Base-by-base conservation (phyloP, 1,140 invertebrate species). In the Daktulosphaira vitifoliae region DNA sequence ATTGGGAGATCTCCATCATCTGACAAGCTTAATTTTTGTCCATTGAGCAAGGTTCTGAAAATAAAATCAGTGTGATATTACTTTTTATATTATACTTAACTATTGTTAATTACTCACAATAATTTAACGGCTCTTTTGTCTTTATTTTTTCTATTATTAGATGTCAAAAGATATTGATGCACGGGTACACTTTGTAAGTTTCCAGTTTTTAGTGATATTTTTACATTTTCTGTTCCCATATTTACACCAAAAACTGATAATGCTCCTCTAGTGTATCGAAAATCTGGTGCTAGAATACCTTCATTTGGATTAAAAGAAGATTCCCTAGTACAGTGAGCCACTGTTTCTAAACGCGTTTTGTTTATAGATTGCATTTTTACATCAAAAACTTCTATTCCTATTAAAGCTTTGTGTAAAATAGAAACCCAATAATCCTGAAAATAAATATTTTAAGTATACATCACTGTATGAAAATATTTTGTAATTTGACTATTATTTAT, bases 361-460 rank as follows among this genome's bases (percentile, higher is more conserved):
- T 75, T 73, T 29, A 68, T 70, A 15, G 68, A 68, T 33, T 66
- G 62, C 25, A 76, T 67, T 67, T 69, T 73, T 1, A 71, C 67
- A 22, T 79, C 75, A 26, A 80, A 70, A 20, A 78, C 78, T 72
- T 74, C 69, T 8, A 67, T 70, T 0, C 78, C 78, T 1, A 78
- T 74, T 29, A 80, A 68, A 39, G 66, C 74, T 70, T 80, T 80
- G 68, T 80, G 74, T 7, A 80, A 71, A 15, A 78, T 59, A 0
- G 78, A 77, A 15, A 78, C 73, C 76, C 78, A 79, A 68, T 76
- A 79, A 68, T 77, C 76, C 79, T 79, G 67, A 64, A 71, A 69
- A 42, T n/a, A n/a, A n/a, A n/a, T n/a, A n/a, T n/a, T n/a, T n/a
- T n/a, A n/a, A n/a, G 33, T 29, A 48, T n/a, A n/a, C n/a, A n/a